phyloP scores from a whole-genome alignment of 2,888 invertebrate species.

The Lapara coniferarum region DNA sequence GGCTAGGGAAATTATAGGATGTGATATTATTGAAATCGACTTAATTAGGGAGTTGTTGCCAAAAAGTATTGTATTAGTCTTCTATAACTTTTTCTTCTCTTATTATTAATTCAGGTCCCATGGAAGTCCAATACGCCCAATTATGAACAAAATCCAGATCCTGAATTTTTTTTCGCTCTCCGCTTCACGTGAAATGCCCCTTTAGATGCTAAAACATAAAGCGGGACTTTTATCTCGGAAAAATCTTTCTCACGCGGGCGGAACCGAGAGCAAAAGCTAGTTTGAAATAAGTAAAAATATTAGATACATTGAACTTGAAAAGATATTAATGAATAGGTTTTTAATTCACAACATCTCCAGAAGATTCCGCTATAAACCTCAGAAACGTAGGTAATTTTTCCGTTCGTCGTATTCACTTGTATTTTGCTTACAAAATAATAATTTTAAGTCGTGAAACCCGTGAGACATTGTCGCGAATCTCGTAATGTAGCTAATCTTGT shows the following conservation, averaged over 20 bases:
- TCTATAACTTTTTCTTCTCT: no score
- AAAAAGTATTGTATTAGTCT: neutral
- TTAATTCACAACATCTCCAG: slow-evolving; percentile 3
- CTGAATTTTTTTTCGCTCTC: no score
- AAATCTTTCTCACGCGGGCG: no score
- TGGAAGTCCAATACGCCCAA: no score
- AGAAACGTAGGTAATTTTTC: slow-evolving; percentile 7
- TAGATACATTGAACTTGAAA: no score
- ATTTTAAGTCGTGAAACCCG: slow-evolving; percentile 39
- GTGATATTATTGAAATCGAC: slow-evolving; percentile 9
- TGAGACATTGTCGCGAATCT: slow-evolving; percentile 44
- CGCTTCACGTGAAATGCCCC: no score
- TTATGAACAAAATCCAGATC: no score
- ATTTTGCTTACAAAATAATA: slow-evolving; percentile 44
- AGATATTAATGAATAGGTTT: neutral
- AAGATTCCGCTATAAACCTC: slow-evolving; percentile 15
- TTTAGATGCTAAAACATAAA: no score
- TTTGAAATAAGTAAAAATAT: no score
- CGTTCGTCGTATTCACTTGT: slow-evolving; percentile 15
- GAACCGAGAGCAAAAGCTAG: no score
- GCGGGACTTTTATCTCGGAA: no score
- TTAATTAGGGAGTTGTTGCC: slow-evolving; percentile 2
- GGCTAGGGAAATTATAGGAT: slow-evolving; percentile 7
- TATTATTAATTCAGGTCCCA: no score
- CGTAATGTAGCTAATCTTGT: slow-evolving; percentile 58